Conservation (phyloP, 2,797 vertebrate species). For the Melanotaenia trifasciata region DNA sequence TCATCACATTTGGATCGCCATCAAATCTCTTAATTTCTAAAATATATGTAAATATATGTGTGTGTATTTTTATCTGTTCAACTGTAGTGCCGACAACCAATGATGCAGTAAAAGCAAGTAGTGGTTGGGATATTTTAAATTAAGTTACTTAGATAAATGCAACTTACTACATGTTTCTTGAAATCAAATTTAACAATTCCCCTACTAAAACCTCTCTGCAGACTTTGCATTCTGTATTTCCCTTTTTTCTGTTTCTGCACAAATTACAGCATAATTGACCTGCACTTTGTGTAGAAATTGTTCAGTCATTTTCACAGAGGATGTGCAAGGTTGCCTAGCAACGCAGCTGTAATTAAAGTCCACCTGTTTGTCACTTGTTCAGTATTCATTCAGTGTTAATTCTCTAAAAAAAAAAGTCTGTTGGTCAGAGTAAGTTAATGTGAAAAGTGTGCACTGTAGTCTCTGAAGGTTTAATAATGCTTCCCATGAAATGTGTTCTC, state of each 20-base stretch:
- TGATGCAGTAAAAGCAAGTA: neutral
- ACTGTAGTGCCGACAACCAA: too few relatives aligned
- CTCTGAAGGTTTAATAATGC: neutral
- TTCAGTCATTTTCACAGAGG: conserved; percentile 59
- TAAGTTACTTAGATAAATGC: neutral
- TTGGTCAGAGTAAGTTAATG: conserved; percentile 4
- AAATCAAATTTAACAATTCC: neutral
- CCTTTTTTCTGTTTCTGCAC: conserved; percentile 47
- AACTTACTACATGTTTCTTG: neutral
- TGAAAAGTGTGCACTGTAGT: neutral
- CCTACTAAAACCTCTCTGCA: neutral
- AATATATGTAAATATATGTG: too few relatives aligned
- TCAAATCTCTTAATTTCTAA: too few relatives aligned
- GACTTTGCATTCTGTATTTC: conserved; percentile 6
- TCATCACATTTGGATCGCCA: too few relatives aligned
- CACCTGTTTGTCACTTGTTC: conserved; percentile 57
- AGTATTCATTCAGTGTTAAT: conserved; percentile 39
- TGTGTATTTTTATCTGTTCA: too few relatives aligned
- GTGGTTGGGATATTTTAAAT: neutral
- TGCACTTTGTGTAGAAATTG: conserved; percentile 68
- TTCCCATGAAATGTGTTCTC: neutral
- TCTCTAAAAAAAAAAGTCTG: conserved; percentile 25
- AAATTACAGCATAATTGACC: conserved; percentile 74
- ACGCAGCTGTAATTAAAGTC: conserved; percentile 69
- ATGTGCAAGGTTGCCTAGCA: conserved; percentile 68